phyloP scores from a whole-genome alignment of 2,888 invertebrate species.

The Dryadula phaetusa region DNA sequence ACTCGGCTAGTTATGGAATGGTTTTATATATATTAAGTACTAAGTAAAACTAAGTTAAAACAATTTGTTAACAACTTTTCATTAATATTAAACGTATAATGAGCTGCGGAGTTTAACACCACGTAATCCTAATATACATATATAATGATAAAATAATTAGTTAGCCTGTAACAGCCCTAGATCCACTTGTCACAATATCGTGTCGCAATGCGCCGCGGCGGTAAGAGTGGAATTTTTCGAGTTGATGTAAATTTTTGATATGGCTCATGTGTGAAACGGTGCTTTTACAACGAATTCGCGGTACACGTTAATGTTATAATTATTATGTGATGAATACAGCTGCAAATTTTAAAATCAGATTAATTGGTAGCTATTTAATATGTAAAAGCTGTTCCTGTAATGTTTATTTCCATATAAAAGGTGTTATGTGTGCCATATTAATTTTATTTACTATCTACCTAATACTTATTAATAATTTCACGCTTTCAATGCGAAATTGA shows the following conservation, averaged over 20 bases:
- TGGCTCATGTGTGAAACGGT: constrained; percentile 46
- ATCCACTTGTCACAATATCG: constrained; percentile 30
- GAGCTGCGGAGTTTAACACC: no score
- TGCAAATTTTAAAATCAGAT: constrained; percentile 33
- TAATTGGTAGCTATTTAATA: constrained; percentile 25
- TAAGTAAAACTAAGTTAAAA: no score
- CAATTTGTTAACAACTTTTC: no score
- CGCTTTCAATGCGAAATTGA: no score
- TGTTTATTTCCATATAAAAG: constrained; percentile 7
- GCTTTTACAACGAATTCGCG: constrained; percentile 44
- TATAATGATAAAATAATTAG: background rate
- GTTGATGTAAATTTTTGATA: constrained; percentile 50
- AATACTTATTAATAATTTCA: no score
- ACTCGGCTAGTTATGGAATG: no score
- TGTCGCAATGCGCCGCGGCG: constrained; percentile 37
- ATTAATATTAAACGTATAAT: no score
- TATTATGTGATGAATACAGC: constrained; percentile 35
- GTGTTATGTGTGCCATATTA: background rate
- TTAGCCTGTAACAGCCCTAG: constrained; percentile 8
- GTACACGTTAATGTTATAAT: constrained; percentile 42
- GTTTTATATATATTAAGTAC: no score
- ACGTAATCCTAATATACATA: no score
- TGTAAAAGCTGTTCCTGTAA: constrained; percentile 5
- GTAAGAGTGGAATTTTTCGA: constrained; percentile 41
- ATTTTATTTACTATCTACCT: no score